phyloP scores from a whole-genome alignment of 2,113 vertebrate species.

The Cebus imitator region DNA sequence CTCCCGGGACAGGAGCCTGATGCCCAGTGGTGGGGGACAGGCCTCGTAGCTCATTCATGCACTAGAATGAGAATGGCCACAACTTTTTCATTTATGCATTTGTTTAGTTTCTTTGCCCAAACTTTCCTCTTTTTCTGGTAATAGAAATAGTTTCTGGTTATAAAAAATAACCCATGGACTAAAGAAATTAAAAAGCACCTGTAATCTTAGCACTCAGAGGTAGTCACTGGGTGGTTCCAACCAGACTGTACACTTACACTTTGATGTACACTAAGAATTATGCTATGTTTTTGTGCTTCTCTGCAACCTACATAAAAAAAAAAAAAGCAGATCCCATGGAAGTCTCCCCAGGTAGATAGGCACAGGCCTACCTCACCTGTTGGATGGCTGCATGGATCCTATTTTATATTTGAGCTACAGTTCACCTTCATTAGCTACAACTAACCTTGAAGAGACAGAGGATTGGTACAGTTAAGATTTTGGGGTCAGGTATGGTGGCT shows the following conservation, averaged over 20 bases:
- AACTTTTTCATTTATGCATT: not conserved
- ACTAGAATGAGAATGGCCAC: not conserved
- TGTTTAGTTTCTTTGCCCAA: not conserved
- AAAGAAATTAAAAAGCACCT: not conserved
- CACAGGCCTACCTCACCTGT: not conserved
- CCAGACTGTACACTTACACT: not conserved
- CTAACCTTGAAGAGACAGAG: not conserved
- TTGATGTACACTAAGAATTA: not conserved
- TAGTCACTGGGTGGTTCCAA: not conserved
- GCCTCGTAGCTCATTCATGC: not conserved
- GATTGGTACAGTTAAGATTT: too few species aligned
- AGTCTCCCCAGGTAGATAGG: not conserved
- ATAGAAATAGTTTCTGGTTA: conserved; percentile 1
- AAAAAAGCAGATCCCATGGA: not conserved
- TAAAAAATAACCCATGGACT: not conserved
- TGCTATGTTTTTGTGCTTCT: not conserved
- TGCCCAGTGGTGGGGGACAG: not conserved
- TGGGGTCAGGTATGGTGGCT: too few species aligned
- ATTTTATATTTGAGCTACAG: not conserved
- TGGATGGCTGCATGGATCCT: not conserved
- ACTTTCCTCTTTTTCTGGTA: not conserved
- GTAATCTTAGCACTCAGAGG: not conserved
- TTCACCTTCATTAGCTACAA: not conserved
- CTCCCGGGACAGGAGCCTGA: not conserved
- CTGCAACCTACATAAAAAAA: not conserved